Evolutionary conservation across 2,888 invertebrate genomes (phyloP).

Genomic region (Vandiemenella viatica): DNA sequence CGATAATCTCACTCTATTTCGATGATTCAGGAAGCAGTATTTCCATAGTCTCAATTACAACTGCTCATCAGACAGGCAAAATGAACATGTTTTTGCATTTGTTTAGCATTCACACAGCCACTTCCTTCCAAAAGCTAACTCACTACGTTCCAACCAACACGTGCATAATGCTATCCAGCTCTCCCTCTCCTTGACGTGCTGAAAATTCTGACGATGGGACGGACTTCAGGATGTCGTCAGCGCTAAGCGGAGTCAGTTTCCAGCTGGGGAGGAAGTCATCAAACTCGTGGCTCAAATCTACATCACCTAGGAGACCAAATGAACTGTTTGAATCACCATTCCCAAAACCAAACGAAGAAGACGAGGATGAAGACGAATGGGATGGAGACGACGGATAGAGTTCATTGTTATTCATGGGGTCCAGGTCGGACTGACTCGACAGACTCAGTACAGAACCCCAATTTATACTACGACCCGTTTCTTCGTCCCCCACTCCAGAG

Average conservation of each 20-base stretch:
- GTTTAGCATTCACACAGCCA: too few species aligned
- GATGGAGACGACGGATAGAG: conserved; percentile 33
- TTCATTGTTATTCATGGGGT: conserved; percentile 68
- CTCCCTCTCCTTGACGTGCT: conserved; percentile 29
- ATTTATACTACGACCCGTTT: conserved; percentile 65
- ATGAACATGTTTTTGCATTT: background rate
- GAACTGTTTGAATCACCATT: conserved; percentile 9
- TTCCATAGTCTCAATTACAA: too few species aligned
- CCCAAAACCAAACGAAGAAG: conserved; percentile 7
- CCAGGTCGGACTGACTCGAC: conserved; percentile 71
- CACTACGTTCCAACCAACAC: conserved; percentile 42
- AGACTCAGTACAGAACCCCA: conserved; percentile 83
- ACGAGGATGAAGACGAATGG: conserved; percentile 11
- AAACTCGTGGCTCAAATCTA: conserved; percentile 43
- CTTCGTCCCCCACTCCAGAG: conserved; percentile 32
- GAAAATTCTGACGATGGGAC: conserved; percentile 23
- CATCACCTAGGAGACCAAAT: conserved; percentile 23
- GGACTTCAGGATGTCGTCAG: conserved; percentile 34
- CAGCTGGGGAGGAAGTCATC: conserved; percentile 36
- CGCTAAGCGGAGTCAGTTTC: conserved; percentile 34
- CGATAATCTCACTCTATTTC: conserved; percentile 9
- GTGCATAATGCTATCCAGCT: conserved; percentile 49
- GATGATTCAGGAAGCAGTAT: too few species aligned
- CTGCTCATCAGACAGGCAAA: background rate
- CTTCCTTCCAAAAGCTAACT: too few species aligned